Conservation (phyloP, 2,113 vertebrate species). For the Acanthisitta chloris region DNA sequence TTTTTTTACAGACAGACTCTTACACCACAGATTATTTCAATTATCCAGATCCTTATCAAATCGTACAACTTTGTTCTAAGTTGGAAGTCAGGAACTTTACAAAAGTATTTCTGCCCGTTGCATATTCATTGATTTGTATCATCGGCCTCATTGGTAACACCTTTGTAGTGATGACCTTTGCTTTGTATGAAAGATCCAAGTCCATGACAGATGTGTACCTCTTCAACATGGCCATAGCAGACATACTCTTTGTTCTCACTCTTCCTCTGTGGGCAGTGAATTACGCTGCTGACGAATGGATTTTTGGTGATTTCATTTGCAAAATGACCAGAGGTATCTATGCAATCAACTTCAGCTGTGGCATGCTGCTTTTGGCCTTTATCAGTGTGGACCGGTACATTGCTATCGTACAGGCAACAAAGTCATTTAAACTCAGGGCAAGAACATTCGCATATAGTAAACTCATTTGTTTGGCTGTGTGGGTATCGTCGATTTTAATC, state of each 20-base stretch:
- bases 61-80: slow-evolving; percentile 26
- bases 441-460: slow-evolving; percentile 64
- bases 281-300: slow-evolving; percentile 72
- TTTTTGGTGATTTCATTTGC: slow-evolving; percentile 78
- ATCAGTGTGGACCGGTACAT: slow-evolving; percentile 89
- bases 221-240: slow-evolving; percentile 88
- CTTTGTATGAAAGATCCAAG: slow-evolving; percentile 81
- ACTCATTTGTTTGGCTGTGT: slow-evolving; percentile 76
- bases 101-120: slow-evolving; percentile 59
- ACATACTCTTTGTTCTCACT: slow-evolving; percentile 84
- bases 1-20: slow-evolving; percentile 23
- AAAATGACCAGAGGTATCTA: slow-evolving; percentile 84
- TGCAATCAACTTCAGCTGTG: slow-evolving; percentile 89
- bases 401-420: slow-evolving; percentile 88
- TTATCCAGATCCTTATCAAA: neutral
- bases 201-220: slow-evolving; percentile 92
- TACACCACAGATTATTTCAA: neutral
- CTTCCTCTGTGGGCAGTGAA: slow-evolving; percentile 85
- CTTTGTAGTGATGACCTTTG: slow-evolving; percentile 87
- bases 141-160: slow-evolving; percentile 85
- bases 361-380: slow-evolving; percentile 87
- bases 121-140: slow-evolving; percentile 81
- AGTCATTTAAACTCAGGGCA: slow-evolving; percentile 81
- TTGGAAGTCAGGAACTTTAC: slow-evolving; percentile 64
- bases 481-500: slow-evolving; percentile 76